A percentile compares a stretch with the other conserved stretches of the same genome.
Conservation (phyloP, 2,113 vertebrate genomes). For the Pachypanchax playfairii region DNA sequence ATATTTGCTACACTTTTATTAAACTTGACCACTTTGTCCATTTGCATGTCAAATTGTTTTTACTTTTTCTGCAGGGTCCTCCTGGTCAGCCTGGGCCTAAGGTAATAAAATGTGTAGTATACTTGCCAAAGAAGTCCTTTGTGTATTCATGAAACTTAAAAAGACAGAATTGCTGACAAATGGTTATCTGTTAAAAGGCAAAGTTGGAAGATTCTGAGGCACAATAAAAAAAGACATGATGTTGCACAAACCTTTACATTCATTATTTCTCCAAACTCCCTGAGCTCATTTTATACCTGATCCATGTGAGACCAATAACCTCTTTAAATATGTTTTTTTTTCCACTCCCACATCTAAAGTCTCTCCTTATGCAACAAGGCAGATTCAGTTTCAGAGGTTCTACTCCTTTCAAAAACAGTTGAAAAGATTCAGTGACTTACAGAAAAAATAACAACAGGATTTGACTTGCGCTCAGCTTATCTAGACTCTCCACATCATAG, state of each 20-base stretch:
- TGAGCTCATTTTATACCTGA: slow-evolving; percentile 35
- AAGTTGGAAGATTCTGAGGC: slow-evolving; percentile 19
- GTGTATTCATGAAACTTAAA: slow-evolving; percentile 8
- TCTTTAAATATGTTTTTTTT: slow-evolving; percentile 16
- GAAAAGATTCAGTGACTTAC: not conserved
- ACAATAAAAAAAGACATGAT: slow-evolving; percentile 22
- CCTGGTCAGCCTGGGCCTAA: slow-evolving; percentile 85
- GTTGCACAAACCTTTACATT: slow-evolving; percentile 15
- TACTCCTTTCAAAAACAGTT: not conserved
- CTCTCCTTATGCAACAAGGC: not conserved
- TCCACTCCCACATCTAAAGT: not conserved
- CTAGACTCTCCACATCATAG: not conserved
- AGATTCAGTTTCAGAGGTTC: not conserved
- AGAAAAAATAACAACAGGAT: not conserved
- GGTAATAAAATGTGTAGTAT: slow-evolving; percentile 72
- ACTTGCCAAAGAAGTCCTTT: not conserved
- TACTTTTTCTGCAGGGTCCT: slow-evolving; percentile 76
- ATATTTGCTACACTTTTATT: not conserved
- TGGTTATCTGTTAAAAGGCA: slow-evolving; percentile 27
- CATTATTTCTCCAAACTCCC: slow-evolving; percentile 27
- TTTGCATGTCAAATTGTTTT: not conserved
- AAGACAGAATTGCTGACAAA: slow-evolving; percentile 21
- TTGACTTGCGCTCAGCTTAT: not conserved
- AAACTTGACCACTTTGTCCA: not conserved
- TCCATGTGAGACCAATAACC: slow-evolving; percentile 26